These are phyloP conservation scores for Leptinotarsa rubiginosa DNA, from an alignment of 2,888 invertebrate species.

Conservation along the genomic window DNA sequence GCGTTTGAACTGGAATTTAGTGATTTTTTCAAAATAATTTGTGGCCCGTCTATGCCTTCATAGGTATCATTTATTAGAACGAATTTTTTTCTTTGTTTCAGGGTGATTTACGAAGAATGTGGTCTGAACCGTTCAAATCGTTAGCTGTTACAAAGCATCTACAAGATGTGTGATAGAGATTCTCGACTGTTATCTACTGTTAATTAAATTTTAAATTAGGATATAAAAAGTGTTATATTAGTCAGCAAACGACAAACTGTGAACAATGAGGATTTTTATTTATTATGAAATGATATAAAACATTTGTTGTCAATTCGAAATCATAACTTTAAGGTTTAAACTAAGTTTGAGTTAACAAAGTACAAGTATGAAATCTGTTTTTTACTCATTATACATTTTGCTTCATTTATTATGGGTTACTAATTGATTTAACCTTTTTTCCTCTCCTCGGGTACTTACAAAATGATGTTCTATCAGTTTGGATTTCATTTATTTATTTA, in stretches of 20 bases:
- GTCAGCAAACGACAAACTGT: conserved; percentile 44
- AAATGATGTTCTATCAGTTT: no score
- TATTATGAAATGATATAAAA: conserved; percentile 47
- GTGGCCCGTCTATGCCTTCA: not conserved
- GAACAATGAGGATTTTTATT: conserved; percentile 47
- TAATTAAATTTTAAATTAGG: conserved; percentile 44
- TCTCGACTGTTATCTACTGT: conserved; percentile 50
- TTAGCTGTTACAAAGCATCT: conserved; percentile 84
- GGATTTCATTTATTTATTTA: no score
- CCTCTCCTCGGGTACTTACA: no score
- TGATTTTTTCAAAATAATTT: no score
- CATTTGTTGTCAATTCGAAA: conserved; percentile 51
- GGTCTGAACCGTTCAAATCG: conserved; percentile 95
- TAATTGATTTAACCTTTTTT: no score
- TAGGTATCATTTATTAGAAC: not conserved
- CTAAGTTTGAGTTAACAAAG: conserved; percentile 22
- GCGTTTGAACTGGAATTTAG: no score
- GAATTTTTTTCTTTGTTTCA: conserved; percentile 64
- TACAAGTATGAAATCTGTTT: conserved; percentile 21
- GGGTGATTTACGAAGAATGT: conserved; percentile 97
- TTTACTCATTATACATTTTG: conserved; percentile 16
- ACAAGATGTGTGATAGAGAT: conserved; percentile 76
- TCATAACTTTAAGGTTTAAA: conserved; percentile 17
- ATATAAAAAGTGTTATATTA: conserved; percentile 50
- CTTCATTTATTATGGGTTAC: not conserved